Base-by-base conservation (phyloP, 2,113 vertebrate species). In the Nansenia antarctica region DNA sequence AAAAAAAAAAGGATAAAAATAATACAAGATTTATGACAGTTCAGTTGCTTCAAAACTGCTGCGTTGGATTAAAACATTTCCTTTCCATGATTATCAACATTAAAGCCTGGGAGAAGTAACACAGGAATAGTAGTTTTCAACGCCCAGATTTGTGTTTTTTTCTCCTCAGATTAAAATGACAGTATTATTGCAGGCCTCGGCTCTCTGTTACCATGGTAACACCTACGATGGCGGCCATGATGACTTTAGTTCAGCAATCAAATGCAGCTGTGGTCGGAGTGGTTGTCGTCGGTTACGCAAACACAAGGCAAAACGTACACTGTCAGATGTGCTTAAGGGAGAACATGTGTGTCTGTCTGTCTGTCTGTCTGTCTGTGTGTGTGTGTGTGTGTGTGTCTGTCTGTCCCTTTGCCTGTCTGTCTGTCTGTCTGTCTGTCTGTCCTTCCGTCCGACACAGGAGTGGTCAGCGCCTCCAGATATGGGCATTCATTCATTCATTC, bases 241-340 rank as follows among this genome's bases (percentile, higher is more conserved):
- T 65, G 29, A 30, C 70, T 69, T 76, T 67, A 69, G 71, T 67
- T 59, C 67, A n/a, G n/a, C 58, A 37, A 67, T 64, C 20, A 22
- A 64, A 61, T 62, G 55, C n/a, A n/a, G n/a, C 65, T 47, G 66
- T 35, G 58, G 61, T 80, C 75, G 53, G 35, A 26, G 55, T 62
- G 34, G 69, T 59, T 63, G 73, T 66, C 74, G 42, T 62, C 49
- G 42, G 53, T 34, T 61, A 18, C 14, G 9, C 57, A 69, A 27
- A 63, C 49, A 67, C 68, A 71, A 45, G 55, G 55, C n/a, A 32
- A 18, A 60, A 49, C n/a, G 59, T 59, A 65, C 81, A 87, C 85
- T 86, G 84, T 87, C 82, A 62, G 42, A 3, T 30, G 45, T 52
- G 52, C 67, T 18, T 9, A 20, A 20, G 60, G 47, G 61, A 72